phyloP scores from a whole-genome alignment of 2,797 vertebrate species.

The Hoplostethus atlanticus region DNA sequence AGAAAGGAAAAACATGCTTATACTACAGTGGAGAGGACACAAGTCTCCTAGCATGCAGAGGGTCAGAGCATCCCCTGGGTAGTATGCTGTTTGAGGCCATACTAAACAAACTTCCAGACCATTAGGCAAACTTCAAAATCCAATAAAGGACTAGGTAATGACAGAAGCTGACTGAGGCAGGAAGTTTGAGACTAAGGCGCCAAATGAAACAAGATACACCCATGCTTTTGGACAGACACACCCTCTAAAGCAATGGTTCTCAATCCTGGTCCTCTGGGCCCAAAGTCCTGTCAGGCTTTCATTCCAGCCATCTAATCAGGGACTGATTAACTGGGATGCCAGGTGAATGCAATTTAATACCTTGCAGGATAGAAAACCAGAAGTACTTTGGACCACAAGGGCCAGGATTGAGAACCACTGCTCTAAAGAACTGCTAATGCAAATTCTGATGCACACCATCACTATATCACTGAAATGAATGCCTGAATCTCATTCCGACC shows the following conservation, averaged over 20 bases:
- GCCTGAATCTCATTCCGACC: conserved; percentile 61
- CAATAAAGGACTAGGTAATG: conserved; percentile 51
- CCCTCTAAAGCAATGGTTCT: conserved; percentile 22
- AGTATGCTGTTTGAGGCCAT: conserved; percentile 62
- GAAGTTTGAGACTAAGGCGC: conserved; percentile 58
- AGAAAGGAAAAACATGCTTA: conserved; percentile 88
- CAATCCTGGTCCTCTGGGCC: no score
- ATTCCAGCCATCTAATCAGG: no score
- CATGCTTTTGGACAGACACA: conserved; percentile 39
- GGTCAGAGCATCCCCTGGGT: conserved; percentile 86
- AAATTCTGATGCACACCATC: conserved; percentile 4
- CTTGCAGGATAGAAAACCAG: no score
- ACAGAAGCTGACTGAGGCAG: conserved; percentile 70
- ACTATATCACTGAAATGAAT: conserved; percentile 57
- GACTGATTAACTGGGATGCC: no score
- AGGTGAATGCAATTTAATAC: no score
- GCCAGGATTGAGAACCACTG: no score
- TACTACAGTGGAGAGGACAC: conserved; percentile 85
- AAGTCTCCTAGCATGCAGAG: conserved; percentile 85
- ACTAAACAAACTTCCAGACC: conserved; percentile 57
- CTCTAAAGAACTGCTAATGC: conserved; percentile 23
- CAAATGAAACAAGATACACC: conserved; percentile 55
- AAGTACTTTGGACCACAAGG: no score
- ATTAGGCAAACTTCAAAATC: conserved; percentile 51
- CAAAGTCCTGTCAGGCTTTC: no score